phyloP scores from a whole-genome alignment of 2,888 invertebrate species.

The Acanthosepion pharaonis region DNA sequence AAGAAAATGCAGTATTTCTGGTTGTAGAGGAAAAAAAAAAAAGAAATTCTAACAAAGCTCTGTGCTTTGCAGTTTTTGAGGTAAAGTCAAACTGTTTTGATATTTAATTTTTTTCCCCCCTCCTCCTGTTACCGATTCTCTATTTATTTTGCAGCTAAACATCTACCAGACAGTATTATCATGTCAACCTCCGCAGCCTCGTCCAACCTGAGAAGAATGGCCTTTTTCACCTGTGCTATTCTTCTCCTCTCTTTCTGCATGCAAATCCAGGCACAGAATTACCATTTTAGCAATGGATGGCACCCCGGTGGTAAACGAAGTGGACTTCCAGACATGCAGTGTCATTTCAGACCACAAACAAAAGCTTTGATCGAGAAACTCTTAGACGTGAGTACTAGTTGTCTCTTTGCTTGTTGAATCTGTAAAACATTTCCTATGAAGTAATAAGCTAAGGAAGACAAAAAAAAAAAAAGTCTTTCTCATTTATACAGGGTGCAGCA shows the following conservation, averaged over 20 bases:
- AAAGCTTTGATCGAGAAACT: constrained; percentile 58
- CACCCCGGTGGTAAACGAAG: constrained; percentile 65
- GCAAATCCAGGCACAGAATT: constrained; percentile 59
- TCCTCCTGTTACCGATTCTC: too few relatives aligned
- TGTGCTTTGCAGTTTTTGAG: too few relatives aligned
- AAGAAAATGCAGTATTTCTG: too few relatives aligned
- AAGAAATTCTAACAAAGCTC: too few relatives aligned
- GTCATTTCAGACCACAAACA: constrained; percentile 60
- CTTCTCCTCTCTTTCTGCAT: constrained; percentile 41
- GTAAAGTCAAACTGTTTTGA: too few relatives aligned
- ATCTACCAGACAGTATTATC: background rate
- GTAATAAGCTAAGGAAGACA: too few relatives aligned
- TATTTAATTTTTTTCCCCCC: too few relatives aligned
- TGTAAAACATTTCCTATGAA: too few relatives aligned
- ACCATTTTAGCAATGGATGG: constrained; percentile 73
- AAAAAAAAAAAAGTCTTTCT: too few relatives aligned
- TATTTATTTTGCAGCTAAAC: background rate
- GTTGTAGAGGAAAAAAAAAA: too few relatives aligned
- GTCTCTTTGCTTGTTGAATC: background rate
- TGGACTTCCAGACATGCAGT: constrained; percentile 50
- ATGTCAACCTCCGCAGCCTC: constrained; percentile 4
- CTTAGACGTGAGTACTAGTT: constrained; percentile 57
- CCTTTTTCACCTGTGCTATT: background rate
- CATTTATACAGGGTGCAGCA: too few relatives aligned
- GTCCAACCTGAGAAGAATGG: background rate